A percentile compares a stretch with the other conserved stretches of the same genome.
phyloP scores from a whole-genome alignment of 2,888 invertebrate species.

The Cryptocephalus primarius region DNA sequence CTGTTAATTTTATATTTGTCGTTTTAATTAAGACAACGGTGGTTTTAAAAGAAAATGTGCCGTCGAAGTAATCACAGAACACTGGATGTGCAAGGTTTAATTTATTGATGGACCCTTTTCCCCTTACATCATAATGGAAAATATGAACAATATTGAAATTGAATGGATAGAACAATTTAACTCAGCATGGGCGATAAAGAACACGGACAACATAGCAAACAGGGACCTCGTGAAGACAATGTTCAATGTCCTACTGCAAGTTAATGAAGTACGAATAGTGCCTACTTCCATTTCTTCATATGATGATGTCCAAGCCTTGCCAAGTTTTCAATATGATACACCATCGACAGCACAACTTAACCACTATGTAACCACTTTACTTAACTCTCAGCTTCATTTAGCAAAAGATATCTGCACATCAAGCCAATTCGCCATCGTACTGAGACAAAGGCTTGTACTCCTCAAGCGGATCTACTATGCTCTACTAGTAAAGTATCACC shows the following conservation, averaged over 20 bases:
- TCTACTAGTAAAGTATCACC: constrained; percentile 36
- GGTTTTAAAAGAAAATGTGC: no score
- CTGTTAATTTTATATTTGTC: no score
- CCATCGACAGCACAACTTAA: constrained; percentile 41
- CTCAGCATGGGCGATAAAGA: constrained; percentile 46
- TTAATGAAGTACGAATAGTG: constrained; percentile 40
- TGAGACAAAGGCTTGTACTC: constrained; percentile 45
- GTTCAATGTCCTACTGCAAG: constrained; percentile 43
- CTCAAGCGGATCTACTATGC: constrained; percentile 48
- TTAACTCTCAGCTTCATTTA: constrained; percentile 42
- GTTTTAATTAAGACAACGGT: no score
- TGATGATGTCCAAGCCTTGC: constrained; percentile 35
- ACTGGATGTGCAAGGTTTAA: no score
- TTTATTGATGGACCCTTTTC: no score
- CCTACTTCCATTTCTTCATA: constrained; percentile 26
- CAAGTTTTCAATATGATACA: constrained; percentile 43
- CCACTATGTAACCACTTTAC: constrained; percentile 40
- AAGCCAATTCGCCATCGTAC: constrained; percentile 44
- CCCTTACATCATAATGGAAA: constrained; percentile 18
- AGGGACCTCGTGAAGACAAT: constrained; percentile 42
- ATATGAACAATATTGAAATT: constrained; percentile 21
- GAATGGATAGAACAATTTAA: constrained; percentile 50
- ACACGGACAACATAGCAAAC: constrained; percentile 43
- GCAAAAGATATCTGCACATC: constrained; percentile 45
- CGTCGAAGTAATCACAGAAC: no score